Evolutionary conservation across 2,888 invertebrate genomes (phyloP), one percentile per base, ranked within the genome.

Genomic region (Thelaira solivaga): DNA sequence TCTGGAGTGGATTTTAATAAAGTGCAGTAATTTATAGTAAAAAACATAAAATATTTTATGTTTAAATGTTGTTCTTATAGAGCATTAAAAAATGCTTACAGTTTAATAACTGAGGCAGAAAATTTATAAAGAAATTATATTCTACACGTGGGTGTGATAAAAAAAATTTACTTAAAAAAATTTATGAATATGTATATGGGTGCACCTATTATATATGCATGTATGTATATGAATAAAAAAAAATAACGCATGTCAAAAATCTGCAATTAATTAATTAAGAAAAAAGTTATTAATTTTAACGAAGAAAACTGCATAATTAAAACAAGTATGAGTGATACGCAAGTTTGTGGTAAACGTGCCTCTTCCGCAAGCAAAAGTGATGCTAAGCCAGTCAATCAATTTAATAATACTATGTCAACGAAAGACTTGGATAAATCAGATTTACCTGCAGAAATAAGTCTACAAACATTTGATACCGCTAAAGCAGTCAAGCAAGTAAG

Each of bases 261-360:
- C n/a, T 34, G 4, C 39, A 16, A 1, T 24, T 13, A 22, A 61
- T 34, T n/a, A 39, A 26, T 29, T 68, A 6, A 22, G 16, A 1
- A 20, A 22, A 22, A 59, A 20, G 31, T 34, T 26, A n/a, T 6
- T 34, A 61, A 8, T 36, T 69, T 57, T 57, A 5, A 57, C 26
- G 4, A 16, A 45, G 16, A n/a, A 65, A 59, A 10, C 6, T 13
- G 11, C 36, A 41, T 13, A n/a, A 67, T 16, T 13, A 16, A 29
- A 45, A 41, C 0, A 68, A 74, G 7, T 20, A 78, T 78, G 78
- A 65, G 78, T 65, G 78, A 78, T 65, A 49, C 65, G 45, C 31
- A 53, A 20, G 69, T 55, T 34, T 69, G 53, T 69, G 65, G 53
- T 55, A 61, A 55, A 67, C 24, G 47, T 65, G 55, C 41, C n/a